Base-by-base conservation (phyloP, 2,888 invertebrate species). In the Meandrusa payeni region DNA sequence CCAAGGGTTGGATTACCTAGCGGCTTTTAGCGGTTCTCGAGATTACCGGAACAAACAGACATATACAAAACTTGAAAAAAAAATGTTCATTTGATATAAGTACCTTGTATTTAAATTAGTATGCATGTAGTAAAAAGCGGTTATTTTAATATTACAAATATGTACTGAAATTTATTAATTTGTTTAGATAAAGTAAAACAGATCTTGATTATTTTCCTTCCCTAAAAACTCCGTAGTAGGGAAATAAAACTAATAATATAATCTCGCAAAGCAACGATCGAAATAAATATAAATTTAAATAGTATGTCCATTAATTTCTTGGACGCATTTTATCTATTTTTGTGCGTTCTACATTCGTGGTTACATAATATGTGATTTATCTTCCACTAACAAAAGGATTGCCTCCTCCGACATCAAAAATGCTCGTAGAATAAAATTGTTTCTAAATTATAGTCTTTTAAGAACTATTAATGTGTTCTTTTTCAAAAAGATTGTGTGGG, bases 311-410 rank as follows among this genome's bases (percentile, higher is more conserved):
- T 41, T 33, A 41, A 41, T 27, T 42, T 29, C 10, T 29, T 23
- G n/a, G 13, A 36, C 10, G 41, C 34, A 42, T 32, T 26, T 41
- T 20, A 26, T 41, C 40, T 41, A 41, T 41, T 41, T 32, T 17
- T 17, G 19, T 24, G 15, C 23, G 32, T 19, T 41, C 24, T 41
- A 41, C 32, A 32, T 41, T 15, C 10, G 11, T 17, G 15, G 26
- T 41, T 41, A 12, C 32, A 19, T 26, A 41, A 41, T 41, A 9
- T 2, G 12, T 29, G 12, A 28, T 28, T 29, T 15, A 15, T 34
- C 23, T 15, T 27, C 20, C 20, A 20, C 11, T 38, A 19, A 12
- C 10, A 11, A 13, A 38, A 27, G 5, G 6, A 28, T 11, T 3
- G 7, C 27, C n/a, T n/a, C n/a, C n/a, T n/a, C n/a, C n/a, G n/a